Evolutionary conservation across 2,113 vertebrate genomes (phyloP).

Genomic region (Tinamus guttatus): DNA sequence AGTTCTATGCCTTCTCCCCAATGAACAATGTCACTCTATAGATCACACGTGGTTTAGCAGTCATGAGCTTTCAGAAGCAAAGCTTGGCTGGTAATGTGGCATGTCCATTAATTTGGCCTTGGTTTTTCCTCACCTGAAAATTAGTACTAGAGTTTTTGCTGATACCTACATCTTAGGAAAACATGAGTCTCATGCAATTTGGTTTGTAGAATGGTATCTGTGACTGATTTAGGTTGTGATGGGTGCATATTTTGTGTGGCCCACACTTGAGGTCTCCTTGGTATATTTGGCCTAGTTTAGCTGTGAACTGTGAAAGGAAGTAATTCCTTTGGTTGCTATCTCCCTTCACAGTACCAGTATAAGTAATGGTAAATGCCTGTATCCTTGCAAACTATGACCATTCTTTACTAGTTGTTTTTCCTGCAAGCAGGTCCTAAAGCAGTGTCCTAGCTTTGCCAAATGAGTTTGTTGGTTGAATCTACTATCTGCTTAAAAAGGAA

Average conservation of each 20-base stretch:
- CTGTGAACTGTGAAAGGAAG: neutral
- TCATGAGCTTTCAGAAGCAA: rapidly evolving
- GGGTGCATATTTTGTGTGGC: rapidly evolving
- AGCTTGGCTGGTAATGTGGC: too few relatives aligned
- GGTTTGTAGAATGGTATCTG: neutral
- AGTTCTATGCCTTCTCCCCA: neutral
- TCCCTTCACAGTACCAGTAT: neutral
- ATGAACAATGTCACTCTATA: neutral
- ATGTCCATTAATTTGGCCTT: neutral
- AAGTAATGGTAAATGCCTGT: neutral
- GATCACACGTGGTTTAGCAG: neutral
- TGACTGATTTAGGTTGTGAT: neutral
- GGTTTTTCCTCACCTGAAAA: neutral
- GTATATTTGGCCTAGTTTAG: neutral
- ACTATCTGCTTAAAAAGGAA: neutral
- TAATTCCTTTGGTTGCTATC: neutral
- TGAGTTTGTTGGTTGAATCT: neutral
- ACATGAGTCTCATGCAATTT: neutral
- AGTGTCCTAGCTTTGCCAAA: neutral
- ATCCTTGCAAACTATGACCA: neutral
- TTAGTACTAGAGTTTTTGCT: neutral
- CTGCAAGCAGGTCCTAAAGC: neutral
- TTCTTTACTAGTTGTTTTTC: neutral
- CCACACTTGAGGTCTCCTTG: neutral
- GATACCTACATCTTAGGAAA: neutral